These are phyloP conservation scores for Xanthia togata DNA, from an alignment of 2,888 invertebrate genomes.

Conservation along the genomic window DNA sequence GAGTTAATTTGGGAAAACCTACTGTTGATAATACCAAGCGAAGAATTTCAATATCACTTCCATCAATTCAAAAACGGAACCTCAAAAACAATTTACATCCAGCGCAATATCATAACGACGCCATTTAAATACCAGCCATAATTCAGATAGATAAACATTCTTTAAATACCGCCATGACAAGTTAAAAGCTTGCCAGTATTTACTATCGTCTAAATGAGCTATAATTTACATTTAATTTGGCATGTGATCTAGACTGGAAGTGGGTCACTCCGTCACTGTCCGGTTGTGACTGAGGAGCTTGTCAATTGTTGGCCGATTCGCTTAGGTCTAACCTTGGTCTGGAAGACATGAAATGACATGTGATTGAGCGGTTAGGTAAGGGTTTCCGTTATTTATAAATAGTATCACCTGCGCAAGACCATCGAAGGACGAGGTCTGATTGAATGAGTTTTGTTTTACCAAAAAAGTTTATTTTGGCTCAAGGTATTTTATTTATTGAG, in stretches of 20 bases:
- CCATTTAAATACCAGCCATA: conserved; percentile 54
- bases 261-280: conserved; percentile 56
- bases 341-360: neutral
- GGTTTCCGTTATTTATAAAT: conserved; percentile 2
- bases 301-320: conserved; percentile 27
- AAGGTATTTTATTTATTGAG: neutral
- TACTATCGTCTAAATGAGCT: conserved; percentile 52
- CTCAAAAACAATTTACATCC: conserved; percentile 48
- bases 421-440: neutral
- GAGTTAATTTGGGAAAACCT: neutral
- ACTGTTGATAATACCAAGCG: neutral
- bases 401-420: neutral
- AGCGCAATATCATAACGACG: conserved; percentile 47
- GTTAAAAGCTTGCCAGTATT: conserved; percentile 56
- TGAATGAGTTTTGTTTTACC: neutral
- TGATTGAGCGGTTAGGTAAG: neutral
- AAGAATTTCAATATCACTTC: neutral
- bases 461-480: neutral
- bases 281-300: conserved; percentile 13
- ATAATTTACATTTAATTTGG: conserved; percentile 60
- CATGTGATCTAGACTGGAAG: conserved; percentile 48
- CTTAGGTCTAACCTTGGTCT: conserved; percentile 8
- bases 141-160: conserved; percentile 49
- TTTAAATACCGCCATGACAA: conserved; percentile 47
- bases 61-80: neutral